Conservation (phyloP, 2,888 invertebrate genomes). For the Eupithecia pulchellata region DNA sequence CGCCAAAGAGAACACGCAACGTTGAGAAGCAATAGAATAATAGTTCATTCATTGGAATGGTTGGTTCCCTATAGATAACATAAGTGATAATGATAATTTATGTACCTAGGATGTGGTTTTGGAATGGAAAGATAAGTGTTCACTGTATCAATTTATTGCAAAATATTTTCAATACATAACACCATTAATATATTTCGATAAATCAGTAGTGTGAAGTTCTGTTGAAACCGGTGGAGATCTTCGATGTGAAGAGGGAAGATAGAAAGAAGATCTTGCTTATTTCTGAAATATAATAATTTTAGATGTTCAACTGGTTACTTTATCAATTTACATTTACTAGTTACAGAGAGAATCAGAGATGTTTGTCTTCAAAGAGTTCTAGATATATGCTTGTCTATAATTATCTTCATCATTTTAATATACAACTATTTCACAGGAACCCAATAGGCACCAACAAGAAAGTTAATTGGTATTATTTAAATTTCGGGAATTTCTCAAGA, state of each 20-base stretch:
- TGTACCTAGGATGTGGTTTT: slow-evolving; percentile 46
- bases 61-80: neutral
- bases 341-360: slow-evolving; percentile 8
- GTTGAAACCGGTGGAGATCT: neutral
- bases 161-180: neutral
- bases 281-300: slow-evolving; percentile 19
- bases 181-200: too few relatives aligned
- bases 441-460: neutral
- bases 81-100: slow-evolving; percentile 20
- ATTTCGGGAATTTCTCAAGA: neutral
- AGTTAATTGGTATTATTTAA: too few relatives aligned
- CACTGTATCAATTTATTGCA: slow-evolving; percentile 18
- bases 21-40: neutral
- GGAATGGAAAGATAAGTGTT: slow-evolving; percentile 43
- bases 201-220: neutral
- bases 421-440: neutral
- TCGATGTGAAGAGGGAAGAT: neutral
- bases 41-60: neutral
- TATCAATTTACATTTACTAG: slow-evolving; percentile 24
- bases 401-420: slow-evolving; percentile 42
- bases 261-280: neutral
- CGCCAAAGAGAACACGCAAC: neutral
- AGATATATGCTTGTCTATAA: slow-evolving; percentile 47
- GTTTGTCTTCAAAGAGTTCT: slow-evolving; percentile 41
- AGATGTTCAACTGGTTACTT: neutral